Conservation (phyloP, 1,140 invertebrate species). For the Melanaphis sacchari region DNA sequence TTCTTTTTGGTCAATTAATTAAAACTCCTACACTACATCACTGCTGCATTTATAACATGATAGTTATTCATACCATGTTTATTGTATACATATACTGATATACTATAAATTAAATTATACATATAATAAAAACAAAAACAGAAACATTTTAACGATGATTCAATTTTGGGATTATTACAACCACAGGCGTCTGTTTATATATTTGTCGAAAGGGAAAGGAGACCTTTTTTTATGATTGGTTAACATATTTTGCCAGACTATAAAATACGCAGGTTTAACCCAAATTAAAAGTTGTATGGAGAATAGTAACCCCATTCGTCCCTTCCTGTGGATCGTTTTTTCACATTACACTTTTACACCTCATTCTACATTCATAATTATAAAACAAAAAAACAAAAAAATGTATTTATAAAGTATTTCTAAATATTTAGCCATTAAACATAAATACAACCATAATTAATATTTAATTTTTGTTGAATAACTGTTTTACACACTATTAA, state of each 20-base stretch:
- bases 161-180: slow-evolving; percentile 16
- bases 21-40: background rate
- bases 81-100: background rate
- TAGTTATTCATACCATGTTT: background rate
- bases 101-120: background rate
- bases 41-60: background rate
- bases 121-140: background rate
- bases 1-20: background rate
- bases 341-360: background rate
- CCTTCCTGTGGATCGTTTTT: background rate
- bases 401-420: background rate
- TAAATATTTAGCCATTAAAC: slow-evolving; percentile 14
- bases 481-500: background rate
- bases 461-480: background rate
- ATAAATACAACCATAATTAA: background rate
- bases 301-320: background rate
- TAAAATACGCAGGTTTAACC: background rate
- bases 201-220: background rate
- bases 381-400: slow-evolving; percentile 6
- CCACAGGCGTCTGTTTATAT: background rate
- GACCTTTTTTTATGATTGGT: background rate
- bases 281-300: background rate
- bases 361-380: background rate
- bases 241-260: slow-evolving; percentile 17
- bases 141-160: background rate